phyloP scores from a whole-genome alignment of 2,797 vertebrate genomes.

The Silurus aristotelis region DNA sequence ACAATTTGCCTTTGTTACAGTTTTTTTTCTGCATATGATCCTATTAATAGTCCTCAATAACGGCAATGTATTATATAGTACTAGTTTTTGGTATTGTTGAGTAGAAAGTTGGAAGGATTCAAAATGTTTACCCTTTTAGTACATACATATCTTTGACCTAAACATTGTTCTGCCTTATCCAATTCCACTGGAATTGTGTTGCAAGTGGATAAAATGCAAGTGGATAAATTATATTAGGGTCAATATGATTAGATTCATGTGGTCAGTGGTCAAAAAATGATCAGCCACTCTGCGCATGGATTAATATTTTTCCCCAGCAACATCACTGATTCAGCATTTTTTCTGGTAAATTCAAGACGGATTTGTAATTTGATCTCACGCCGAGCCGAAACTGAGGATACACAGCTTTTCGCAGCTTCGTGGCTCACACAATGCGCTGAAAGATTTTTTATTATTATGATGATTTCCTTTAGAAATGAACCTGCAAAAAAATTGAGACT shows the following conservation, averaged over 20 bases:
- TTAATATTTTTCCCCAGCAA: neutral
- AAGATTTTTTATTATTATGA: neutral
- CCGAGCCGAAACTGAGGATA: neutral
- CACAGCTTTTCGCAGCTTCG: neutral
- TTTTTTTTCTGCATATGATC: neutral
- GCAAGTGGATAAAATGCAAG: neutral
- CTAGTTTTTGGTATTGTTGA: neutral
- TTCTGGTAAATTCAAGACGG: neutral
- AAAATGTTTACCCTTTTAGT: no score
- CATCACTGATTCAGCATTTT: neutral
- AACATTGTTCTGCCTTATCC: neutral
- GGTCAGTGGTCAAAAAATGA: neutral
- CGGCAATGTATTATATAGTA: neutral
- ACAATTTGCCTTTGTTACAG: no score
- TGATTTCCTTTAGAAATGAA: neutral
- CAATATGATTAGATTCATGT: neutral
- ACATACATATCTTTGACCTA: neutral
- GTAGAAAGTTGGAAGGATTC: no score
- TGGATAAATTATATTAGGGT: slow-evolving; percentile 4
- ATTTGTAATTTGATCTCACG: neutral
- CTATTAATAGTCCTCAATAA: neutral
- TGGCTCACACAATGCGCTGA: neutral
- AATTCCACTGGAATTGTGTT: no score
- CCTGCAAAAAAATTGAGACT: neutral
- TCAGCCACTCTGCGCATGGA: neutral